Evolutionary conservation across 2,797 vertebrate species (phyloP).

Genomic region (Hippopotamyrus pictus): DNA sequence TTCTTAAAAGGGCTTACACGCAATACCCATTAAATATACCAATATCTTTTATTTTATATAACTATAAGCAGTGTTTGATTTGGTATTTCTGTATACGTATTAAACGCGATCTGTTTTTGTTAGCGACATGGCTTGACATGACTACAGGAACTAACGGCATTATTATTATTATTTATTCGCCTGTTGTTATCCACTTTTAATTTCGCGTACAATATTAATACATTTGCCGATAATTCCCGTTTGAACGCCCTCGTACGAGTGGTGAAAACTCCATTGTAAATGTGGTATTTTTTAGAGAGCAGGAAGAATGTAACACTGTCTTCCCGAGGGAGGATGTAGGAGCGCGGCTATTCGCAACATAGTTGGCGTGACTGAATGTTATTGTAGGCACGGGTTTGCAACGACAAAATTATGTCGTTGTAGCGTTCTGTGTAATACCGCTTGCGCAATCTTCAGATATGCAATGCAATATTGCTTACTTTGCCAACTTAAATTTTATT

Average conservation of each 20-base stretch:
- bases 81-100: neutral
- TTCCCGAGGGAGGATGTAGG: neutral
- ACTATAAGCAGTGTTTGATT: neutral
- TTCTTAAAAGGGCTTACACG: neutral
- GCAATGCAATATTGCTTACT: neutral
- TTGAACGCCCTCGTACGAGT: neutral
- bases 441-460: neutral
- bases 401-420: neutral
- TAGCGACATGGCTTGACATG: neutral
- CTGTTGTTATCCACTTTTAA: neutral
- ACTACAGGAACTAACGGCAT: neutral
- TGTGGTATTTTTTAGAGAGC: neutral
- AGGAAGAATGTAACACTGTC: neutral
- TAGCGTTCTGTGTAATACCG: neutral
- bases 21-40: neutral
- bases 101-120: neutral
- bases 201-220: neutral
- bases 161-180: neutral
- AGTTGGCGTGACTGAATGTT: neutral
- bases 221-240: neutral
- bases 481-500: neutral
- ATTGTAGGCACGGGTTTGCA: neutral
- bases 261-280: neutral
- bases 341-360: neutral
- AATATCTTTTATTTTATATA: neutral